Evolutionary conservation across 2,113 vertebrate genomes (phyloP).

Genomic region (Zosterops borbonicus): DNA sequence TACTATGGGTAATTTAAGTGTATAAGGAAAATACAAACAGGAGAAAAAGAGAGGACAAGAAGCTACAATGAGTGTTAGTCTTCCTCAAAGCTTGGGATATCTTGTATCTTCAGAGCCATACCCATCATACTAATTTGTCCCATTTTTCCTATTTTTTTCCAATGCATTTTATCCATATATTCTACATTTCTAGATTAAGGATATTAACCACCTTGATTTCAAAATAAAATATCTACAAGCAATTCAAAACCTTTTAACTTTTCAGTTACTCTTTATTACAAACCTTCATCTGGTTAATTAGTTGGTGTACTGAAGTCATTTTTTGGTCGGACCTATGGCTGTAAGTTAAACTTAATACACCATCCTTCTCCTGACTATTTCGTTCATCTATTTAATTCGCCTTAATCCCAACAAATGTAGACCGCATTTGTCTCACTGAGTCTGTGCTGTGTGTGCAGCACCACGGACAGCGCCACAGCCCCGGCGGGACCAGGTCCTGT

Average conservation of each 20-base stretch:
- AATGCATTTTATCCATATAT: not conserved
- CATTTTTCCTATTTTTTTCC: not conserved
- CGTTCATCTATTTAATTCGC: not conserved
- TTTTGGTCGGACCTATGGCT: not conserved
- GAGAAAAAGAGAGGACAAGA: not conserved
- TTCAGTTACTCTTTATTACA: not conserved
- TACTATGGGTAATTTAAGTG: not conserved
- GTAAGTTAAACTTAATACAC: not conserved
- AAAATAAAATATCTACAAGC: not conserved
- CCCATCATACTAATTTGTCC: not conserved
- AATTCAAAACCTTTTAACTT: not conserved
- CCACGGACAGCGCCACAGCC: not conserved
- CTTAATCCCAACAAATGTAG: not conserved
- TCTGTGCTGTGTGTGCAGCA: not conserved
- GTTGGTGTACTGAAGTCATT: not conserved
- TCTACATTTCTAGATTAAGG: not conserved
- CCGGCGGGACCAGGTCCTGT: fast-evolving
- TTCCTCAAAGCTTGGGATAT: not conserved
- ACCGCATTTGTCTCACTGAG: fast-evolving
- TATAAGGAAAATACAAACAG: not conserved
- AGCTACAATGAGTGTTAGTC: not conserved
- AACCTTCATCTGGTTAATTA: not conserved
- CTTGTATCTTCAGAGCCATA: not conserved
- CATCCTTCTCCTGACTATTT: not conserved
- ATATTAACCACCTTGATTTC: not conserved